Evolutionary conservation across 1,140 invertebrate genomes (phyloP), one percentile per base, ranked within the genome.

Genomic region (Trypoxylus dichotomus): DNA sequence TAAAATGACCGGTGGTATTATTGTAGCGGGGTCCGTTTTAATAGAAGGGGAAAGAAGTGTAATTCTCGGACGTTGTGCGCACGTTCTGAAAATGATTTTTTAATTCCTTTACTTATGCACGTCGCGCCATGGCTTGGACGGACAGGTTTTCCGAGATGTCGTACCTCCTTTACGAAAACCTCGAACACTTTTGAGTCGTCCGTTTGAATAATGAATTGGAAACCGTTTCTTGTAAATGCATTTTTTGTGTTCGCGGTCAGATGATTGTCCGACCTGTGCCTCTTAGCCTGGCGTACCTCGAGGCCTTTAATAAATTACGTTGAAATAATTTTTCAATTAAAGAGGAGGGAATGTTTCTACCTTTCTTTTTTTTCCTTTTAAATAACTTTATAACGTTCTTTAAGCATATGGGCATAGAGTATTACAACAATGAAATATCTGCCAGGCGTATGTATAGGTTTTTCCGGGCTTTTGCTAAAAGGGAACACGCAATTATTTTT

Each of bases 1-100:
- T 68, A 68, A 68, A 68, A 29, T 24, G 63, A 68, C 5, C 63
- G n/a, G 19, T 68, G 19, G 10, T 73, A 73, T 73, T 73, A 73
- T 37, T 21, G 27, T 73, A 21, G 8, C 10, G 13, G 24, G n/a
- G 13, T 11, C 19, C 60, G 60, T 25, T 63, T 63, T 24, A 21
- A 21, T 24, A 63, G 13, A 19, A 13, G 60, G 25, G 2, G 19
- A 2, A 5, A 13, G n/a, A 11, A 3, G 8, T 24, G 11, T 47
- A 47, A 47, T 47, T 47, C 43, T 13, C n/a, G n/a, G 43, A 47
- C 43, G n/a, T 19, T 63, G 60, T 63, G 25, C 60, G 60, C 21
- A 19, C 60, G 60, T 63, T 63, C 19, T 19, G 19, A 19, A 27
- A 63, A 63, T 63, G 19, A 63, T 63, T 63, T 63, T 63, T 63